Evolutionary conservation across 2,113 vertebrate species (phyloP).

Genomic region (Silurus meridionalis): DNA sequence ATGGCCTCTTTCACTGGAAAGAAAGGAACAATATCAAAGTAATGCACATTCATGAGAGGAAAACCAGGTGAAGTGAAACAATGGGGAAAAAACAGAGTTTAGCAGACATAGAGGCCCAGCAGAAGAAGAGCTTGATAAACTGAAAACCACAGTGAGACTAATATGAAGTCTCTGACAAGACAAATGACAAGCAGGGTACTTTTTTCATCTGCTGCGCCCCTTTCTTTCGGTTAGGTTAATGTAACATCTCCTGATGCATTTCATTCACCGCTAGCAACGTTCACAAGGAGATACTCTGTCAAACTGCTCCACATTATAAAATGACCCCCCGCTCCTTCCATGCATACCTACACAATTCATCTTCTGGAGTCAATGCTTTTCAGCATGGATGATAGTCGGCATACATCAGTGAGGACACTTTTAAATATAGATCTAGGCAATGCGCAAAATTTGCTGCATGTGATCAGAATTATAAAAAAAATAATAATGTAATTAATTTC

Average conservation of each 20-base stretch:
- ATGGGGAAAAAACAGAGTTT: constrained; percentile 44
- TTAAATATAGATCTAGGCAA: constrained; percentile 64
- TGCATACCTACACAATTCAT: constrained; percentile 63
- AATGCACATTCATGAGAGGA: constrained; percentile 28
- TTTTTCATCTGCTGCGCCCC: constrained; percentile 33
- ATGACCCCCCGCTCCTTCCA: constrained; percentile 52
- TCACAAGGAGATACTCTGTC: constrained; percentile 64
- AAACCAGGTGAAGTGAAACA: constrained; percentile 26
- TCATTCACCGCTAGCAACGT: constrained; percentile 66
- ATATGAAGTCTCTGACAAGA: constrained; percentile 63
- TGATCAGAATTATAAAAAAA: constrained; percentile 55
- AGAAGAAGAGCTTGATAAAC: constrained; percentile 53
- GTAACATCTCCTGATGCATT: constrained; percentile 68
- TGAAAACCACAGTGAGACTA: constrained; percentile 55
- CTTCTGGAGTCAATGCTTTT: constrained; percentile 59
- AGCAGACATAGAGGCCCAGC: background rate
- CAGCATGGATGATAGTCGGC: constrained; percentile 60
- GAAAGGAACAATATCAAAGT: constrained; percentile 20
- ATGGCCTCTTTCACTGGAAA: constrained; percentile 82
- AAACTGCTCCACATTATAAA: constrained; percentile 66
- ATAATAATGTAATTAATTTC: background rate
- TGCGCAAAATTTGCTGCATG: constrained; percentile 62
- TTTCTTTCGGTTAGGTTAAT: constrained; percentile 61
- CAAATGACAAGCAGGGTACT: constrained; percentile 60
- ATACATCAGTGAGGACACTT: constrained; percentile 64